Base-by-base conservation (phyloP, 1,140 invertebrate genomes). In the Varroa destructor region DNA sequence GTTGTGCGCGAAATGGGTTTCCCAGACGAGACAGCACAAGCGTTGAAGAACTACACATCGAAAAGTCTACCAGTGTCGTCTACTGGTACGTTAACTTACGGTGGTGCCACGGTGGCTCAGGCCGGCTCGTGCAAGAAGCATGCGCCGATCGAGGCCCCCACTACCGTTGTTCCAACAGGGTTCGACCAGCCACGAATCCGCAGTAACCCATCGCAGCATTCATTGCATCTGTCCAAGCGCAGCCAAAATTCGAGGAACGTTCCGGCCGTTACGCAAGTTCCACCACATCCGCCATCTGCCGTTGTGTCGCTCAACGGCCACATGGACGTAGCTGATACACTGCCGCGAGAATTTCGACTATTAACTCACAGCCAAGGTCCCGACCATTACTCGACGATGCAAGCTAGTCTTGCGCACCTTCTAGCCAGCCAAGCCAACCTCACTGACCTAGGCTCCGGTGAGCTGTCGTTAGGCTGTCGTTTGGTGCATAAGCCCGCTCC, bases 1-100 rank as follows among this genome's bases (percentile, higher is more conserved):
- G 91, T 94, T 0, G 92, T 95, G 0, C 83, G 93, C 54, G 93
- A 97, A 79, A 93, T 94, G 79, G 93, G 93, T 77, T 83, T 94
- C 55, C 93, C 93, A 0, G 93, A 97, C 79, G 84, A 87, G 6
- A 90, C 93, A 10, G 89, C 90, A 0, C 89, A 93, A 79, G 84
- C 91, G 57, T 80, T 93, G 43, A 67, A 67, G 46, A 67, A 67
- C 37, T 67, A 25, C 61, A 67, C 40, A 40, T 43, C 61, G 14
- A 67, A 40, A 12, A 58, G 57, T 58, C 46, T 51, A 51, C 46
- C 46, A 8, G 46, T 51, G 4, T 51, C 46, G 46, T 51, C 46
- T 5, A 8, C 4, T 51, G 46, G 46, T 8, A 51, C 46, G 46
- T 12, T 42, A 1, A 67, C 61, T 2, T 46, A 67, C 5, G 14